These are phyloP conservation scores for Oreotrochilus melanogaster DNA, from an alignment of 2,113 vertebrate species.

Conservation along the genomic window DNA sequence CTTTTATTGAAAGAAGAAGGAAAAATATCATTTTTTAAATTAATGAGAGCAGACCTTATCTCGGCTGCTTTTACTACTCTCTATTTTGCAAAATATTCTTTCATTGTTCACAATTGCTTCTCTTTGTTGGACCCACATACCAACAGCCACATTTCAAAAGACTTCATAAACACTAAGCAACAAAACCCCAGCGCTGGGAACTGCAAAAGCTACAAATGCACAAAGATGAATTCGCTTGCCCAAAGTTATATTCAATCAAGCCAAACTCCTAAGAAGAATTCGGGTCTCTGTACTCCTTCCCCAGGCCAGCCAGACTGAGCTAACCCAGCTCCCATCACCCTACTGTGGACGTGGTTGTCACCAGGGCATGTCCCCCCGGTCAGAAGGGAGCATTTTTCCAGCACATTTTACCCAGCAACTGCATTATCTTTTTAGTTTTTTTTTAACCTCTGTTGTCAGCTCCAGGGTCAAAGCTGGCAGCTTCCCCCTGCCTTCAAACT, in stretches of 20 bases:
- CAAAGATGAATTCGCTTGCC: not conserved
- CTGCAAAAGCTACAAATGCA: not conserved
- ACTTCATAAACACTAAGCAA: conserved; percentile 20
- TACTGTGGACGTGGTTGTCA: too few relatives aligned
- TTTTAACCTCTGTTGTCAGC: not conserved
- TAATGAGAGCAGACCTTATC: conserved; percentile 63
- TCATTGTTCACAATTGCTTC: not conserved
- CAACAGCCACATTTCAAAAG: conserved; percentile 41
- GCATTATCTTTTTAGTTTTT: not conserved
- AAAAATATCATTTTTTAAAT: conserved; percentile 67
- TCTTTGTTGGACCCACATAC: conserved; percentile 19
- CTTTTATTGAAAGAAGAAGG: conserved; percentile 49
- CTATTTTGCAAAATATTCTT: conserved; percentile 9
- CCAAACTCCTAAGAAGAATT: accelerated
- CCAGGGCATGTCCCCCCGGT: accelerated
- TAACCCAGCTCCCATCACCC: accelerated
- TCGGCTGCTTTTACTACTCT: conserved; percentile 6
- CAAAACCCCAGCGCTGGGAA: not conserved
- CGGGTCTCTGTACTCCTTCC: accelerated
- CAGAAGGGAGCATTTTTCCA: accelerated
- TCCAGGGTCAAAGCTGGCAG: not conserved
- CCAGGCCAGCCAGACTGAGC: accelerated
- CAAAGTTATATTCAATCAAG: not conserved
- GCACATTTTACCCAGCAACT: accelerated
- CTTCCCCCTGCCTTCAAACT: not conserved